Evolutionary conservation across 2,113 vertebrate genomes (phyloP), one percentile per base, ranked within the genome.

Genomic region (Grallaria varia): DNA sequence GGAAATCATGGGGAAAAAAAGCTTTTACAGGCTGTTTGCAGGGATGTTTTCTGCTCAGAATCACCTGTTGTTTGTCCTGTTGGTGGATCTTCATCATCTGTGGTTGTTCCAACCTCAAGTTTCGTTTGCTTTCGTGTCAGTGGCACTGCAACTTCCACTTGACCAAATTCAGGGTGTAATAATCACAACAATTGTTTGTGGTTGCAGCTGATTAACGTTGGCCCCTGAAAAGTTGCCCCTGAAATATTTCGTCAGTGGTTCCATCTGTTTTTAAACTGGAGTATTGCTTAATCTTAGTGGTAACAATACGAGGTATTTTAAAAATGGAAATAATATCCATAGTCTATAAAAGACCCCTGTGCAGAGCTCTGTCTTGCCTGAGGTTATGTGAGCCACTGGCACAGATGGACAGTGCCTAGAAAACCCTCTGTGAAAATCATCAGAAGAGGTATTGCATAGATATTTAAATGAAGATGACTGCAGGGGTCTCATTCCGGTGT

Each of bases 21-120:
- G 24, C 9, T 67, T 31, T 23, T 8, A 1, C 20, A 6, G 20
- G 5, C 3, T 4, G 1, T 22, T 28, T 16, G 9, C 2, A 0
- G 2, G 27, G 33, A 2, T n/a, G 22, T 4, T 23, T 1, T 1
- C 8, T n/a, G 42, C 33, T 35, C 9, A 1, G 24, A 8, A 8
- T 25, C 49, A 14, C 14, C 49, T 14, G 27, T 24, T 50, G 49
- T 50, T 50, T 50, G 47, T 49, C 10, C 47, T 22, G 12, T 23
- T 22, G 23, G 47, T 24, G 49, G 49, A 8, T 25, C 24, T 27
- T 50, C 24, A 15, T 50, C 49, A 27, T 50, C 49, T 25, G 14
- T 1, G 14, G 7, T 13, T 3, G n/a, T 42, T n/a, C 39, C 21
- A 1, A 10, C 44, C 58, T 17, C 39, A 14, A 2, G 3, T 12